A percentile compares a stretch with the other conserved stretches of the same genome.
Conservation (phyloP, 2,797 vertebrate genomes). For the Leuciscus waleckii region DNA sequence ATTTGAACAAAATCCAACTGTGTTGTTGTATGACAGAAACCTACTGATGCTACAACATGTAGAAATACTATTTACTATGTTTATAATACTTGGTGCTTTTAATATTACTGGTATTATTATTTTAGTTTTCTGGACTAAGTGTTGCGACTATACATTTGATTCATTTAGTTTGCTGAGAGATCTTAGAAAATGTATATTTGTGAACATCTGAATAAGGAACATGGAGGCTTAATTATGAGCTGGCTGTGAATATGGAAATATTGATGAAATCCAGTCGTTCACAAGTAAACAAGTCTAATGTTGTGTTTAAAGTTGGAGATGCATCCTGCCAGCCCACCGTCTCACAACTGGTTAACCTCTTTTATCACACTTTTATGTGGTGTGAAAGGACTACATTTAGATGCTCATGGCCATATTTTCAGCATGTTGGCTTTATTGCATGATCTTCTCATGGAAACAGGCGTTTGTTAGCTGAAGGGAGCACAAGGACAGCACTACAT, state of each 20-base stretch:
- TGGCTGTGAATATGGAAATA: not conserved
- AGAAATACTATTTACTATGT: not conserved
- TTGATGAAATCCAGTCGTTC: not conserved
- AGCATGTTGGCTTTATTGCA: not conserved
- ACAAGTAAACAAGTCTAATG: not conserved
- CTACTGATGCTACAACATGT: not conserved
- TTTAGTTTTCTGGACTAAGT: not conserved
- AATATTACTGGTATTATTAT: not conserved
- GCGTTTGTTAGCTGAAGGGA: not conserved
- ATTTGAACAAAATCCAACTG: not conserved
- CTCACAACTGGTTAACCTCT: not conserved
- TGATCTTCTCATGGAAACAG: constrained; percentile 12
- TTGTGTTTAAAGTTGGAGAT: not conserved
- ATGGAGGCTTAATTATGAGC: not conserved
- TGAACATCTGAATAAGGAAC: not conserved
- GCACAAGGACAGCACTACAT: constrained; percentile 11
- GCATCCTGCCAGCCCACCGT: not conserved
- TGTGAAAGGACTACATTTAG: not conserved
- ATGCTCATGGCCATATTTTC: not conserved
- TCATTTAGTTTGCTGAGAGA: not conserved
- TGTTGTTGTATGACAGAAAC: not conserved
- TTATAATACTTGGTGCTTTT: not conserved
- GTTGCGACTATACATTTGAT: not conserved
- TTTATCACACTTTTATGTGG: not conserved
- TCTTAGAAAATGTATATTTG: not conserved